Conservation (phyloP, 2,888 invertebrate species). For the Phania funesta region DNA sequence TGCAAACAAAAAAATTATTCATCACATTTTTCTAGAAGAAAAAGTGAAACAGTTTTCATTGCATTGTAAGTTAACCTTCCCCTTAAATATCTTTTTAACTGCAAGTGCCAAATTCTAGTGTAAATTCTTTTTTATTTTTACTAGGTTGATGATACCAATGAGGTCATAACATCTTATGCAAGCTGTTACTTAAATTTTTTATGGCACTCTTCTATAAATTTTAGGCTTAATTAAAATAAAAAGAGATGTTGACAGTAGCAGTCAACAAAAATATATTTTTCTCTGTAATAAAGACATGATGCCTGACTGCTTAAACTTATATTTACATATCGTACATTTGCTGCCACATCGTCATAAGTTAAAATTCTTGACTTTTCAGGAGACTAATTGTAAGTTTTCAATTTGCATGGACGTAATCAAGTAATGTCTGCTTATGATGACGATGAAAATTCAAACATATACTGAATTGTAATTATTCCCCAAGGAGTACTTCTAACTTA, state of each 20-base stretch:
- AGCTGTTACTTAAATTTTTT: conserved; percentile 57
- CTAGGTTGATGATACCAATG: conserved; percentile 49
- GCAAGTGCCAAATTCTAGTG: conserved; percentile 22
- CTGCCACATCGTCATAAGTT: too few species aligned
- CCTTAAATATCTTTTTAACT: background rate
- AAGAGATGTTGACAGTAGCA: conserved; percentile 22
- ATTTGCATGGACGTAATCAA: too few species aligned
- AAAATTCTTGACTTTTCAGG: too few species aligned
- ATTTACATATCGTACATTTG: conserved; percentile 18
- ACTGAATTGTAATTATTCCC: too few species aligned
- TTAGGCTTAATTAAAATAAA: conserved; percentile 16
- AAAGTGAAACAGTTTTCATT: too few species aligned
- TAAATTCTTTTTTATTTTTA: conserved; percentile 14
- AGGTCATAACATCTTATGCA: conserved; percentile 56
- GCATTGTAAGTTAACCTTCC: conserved; percentile 11
- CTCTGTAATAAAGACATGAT: conserved; percentile 63
- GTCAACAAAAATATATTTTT: conserved; percentile 49
- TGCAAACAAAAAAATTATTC: too few species aligned
- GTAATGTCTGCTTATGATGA: too few species aligned
- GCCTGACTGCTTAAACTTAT: conserved; percentile 43
- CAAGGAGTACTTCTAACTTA: too few species aligned
- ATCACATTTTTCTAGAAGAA: too few species aligned
- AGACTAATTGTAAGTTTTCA: too few species aligned
- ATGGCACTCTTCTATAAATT: conserved; percentile 31
- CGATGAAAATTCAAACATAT: too few species aligned